Conservation (phyloP, 2,113 vertebrate species). For the Halichoeres trimaculatus region DNA sequence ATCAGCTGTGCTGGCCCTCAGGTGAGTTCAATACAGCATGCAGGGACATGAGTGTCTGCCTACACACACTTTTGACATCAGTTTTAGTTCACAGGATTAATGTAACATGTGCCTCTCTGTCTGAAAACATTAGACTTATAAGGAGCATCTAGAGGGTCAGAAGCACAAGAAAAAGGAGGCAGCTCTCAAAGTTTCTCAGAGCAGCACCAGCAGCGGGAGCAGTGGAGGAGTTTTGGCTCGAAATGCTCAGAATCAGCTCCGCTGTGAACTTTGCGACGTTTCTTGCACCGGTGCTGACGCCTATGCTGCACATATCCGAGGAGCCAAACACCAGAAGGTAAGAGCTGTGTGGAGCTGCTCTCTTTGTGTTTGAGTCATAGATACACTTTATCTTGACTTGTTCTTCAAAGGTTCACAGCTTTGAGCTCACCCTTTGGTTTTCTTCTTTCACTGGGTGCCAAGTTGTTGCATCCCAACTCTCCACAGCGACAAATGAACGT, state of each 20-base stretch:
- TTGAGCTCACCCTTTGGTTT: no score
- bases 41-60: background rate
- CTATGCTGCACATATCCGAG: conserved; percentile 97
- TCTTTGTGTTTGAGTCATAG: no score
- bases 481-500: no score
- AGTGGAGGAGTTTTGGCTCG: conserved; percentile 86
- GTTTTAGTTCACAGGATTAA: no score
- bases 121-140: conserved; percentile 88
- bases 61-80: no score
- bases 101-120: background rate
- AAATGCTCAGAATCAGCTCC: conserved; percentile 95
- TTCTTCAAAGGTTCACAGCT: no score
- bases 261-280: conserved; percentile 98
- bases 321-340: conserved; percentile 99
- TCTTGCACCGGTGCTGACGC: conserved; percentile 98
- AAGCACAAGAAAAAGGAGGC: conserved; percentile 99
- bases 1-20: conserved; percentile 99
- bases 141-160: conserved; percentile 98
- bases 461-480: no score
- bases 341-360: background rate
- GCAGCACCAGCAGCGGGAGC: conserved; percentile 78
- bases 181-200: conserved; percentile 94
- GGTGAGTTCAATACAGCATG: conserved; percentile 76
- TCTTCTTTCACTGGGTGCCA: no score
- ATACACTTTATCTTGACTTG: no score